Base-by-base conservation (phyloP, 2,797 vertebrate species). In the Melopsittacus undulatus region DNA sequence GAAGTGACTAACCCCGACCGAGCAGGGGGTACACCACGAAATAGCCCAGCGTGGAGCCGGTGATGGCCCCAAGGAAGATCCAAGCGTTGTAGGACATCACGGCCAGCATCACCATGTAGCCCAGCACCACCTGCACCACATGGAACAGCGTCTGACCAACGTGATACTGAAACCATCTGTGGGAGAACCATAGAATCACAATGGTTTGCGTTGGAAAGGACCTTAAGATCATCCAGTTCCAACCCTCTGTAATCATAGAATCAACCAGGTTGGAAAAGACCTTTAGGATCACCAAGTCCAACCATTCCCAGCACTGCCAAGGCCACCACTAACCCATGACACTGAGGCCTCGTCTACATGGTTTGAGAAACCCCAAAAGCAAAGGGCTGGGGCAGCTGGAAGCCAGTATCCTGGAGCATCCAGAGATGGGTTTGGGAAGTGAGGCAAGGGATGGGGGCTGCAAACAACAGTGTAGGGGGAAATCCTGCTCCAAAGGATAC, bases 21-120 rank as follows among this genome's bases (percentile, higher is more conserved):
- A 99, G 95, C 27, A 99, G 94, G 7, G 99, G 99, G 87, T 98
- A 99, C 5, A 98, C 98, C 43, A 99, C 4, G 36, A 98, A 99
- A 95, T 99, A 99, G 34, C 99, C 99, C 8, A 99, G 87, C 0
- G 95, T 95, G 0, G 99, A 98, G 87, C 99, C 99, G 0, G 32
- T 32, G 10, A 99, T 94, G 94, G 99, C 98, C 3, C 98, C 99
- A 0, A 99, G 93, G 96, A 99, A 99, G 97, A 99, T 98, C 99
- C 99, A 99, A 27, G 97, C 95, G 26, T 99, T 99, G 98, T 99
- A 99, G 94, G 99, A 98, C 99, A 99, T 99, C 72, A 99, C 98
- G 1, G 98, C 99, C 91, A 99, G 92, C 99, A 99, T 99, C 95
- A 99, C 96, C 97, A 98, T 96, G 97, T 99, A 99, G 91, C 99